phyloP scores from a whole-genome alignment of 2,113 vertebrate species.

The Dasyurus viverrinus region DNA sequence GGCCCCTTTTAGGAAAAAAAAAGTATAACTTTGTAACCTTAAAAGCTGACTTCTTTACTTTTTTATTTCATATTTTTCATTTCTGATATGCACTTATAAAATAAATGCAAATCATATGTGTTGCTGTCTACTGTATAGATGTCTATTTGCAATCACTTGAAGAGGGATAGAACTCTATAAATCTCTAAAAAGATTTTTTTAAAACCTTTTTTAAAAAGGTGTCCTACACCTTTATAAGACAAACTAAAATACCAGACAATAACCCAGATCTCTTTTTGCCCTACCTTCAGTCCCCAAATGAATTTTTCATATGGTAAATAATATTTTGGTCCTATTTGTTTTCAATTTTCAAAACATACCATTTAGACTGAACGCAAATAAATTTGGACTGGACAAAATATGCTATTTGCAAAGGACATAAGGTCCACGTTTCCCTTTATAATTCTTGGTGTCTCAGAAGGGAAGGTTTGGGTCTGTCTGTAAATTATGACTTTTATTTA shows the following conservation, averaged over 20 bases:
- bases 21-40: not conserved
- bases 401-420: constrained; percentile 41
- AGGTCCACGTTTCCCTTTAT: constrained; percentile 13
- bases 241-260: not conserved
- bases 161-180: not conserved
- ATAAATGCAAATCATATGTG: not conserved
- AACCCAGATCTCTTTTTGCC: not conserved
- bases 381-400: too few relatives aligned
- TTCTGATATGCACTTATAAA: constrained; percentile 4
- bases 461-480: constrained; percentile 32
- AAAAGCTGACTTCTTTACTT: not conserved
- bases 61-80: not conserved
- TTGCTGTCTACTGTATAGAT: not conserved
- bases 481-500: constrained; percentile 62
- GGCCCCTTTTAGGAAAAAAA: not conserved
- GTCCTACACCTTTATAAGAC: not conserved
- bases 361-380: constrained; percentile 11
- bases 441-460: constrained; percentile 17
- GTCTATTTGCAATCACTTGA: constrained; percentile 28
- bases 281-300: not conserved
- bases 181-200: constrained; percentile 46
- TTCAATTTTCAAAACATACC: constrained; percentile 60
- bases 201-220: too few relatives aligned
- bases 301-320: constrained; percentile 29
- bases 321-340: constrained; percentile 62